Conservation (phyloP, 1,140 invertebrate species). For the Euglossa dilemma region DNA sequence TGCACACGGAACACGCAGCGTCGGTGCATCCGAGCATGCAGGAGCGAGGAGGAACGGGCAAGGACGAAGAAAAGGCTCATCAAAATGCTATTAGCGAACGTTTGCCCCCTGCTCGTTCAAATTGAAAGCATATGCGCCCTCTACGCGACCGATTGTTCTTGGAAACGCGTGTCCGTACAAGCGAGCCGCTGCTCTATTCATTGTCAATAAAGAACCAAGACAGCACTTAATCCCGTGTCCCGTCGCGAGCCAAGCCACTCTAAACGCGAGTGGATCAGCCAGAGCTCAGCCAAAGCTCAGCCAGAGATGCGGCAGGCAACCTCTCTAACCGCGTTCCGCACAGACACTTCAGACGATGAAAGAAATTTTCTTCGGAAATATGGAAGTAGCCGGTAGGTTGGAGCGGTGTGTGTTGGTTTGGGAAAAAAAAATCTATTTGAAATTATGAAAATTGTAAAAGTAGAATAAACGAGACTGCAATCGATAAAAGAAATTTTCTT, state of each 20-base stretch:
- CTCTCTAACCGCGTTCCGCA: background rate
- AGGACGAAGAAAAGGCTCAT: slow-evolving; percentile 27
- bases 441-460: too few relatives aligned
- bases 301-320: background rate
- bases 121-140: slow-evolving; percentile 49
- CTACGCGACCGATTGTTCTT: slow-evolving; percentile 21
- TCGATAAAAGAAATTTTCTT: too few relatives aligned
- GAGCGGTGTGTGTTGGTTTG: too few relatives aligned
- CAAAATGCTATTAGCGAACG: slow-evolving; percentile 65
- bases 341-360: background rate
- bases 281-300: background rate
- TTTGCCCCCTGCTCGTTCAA: slow-evolving; percentile 49
- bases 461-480: too few relatives aligned
- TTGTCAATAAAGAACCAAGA: slow-evolving; percentile 23
- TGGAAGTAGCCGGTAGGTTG: too few relatives aligned
- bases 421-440: too few relatives aligned
- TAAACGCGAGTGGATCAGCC: background rate
- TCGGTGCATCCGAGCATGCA: background rate
- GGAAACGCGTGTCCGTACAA: slow-evolving; percentile 19
- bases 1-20: slow-evolving; percentile 39
- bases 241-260: too few relatives aligned
- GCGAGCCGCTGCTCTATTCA: slow-evolving; percentile 7
- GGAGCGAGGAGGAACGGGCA: background rate
- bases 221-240: background rate
- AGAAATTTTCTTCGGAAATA: background rate